These are phyloP conservation scores for Eptatretus burgeri DNA, from an alignment of 2,113 vertebrate species.

Conservation along the genomic window DNA sequence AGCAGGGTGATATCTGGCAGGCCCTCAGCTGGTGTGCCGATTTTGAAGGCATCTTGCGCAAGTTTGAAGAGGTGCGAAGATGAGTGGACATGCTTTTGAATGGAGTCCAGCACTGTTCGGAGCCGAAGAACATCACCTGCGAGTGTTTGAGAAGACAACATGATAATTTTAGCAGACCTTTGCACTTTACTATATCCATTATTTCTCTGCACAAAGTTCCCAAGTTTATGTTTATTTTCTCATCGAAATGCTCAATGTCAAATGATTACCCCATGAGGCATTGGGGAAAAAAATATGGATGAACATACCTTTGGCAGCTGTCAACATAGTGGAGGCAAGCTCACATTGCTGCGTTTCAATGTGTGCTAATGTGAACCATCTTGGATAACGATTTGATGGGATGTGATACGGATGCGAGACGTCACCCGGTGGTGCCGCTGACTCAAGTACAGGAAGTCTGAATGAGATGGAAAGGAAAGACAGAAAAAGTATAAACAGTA, in stretches of 20 bases:
- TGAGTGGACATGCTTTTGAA: slow-evolving; percentile 96
- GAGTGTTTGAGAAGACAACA: neutral
- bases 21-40: slow-evolving; percentile 63
- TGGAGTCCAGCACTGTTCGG: slow-evolving; percentile 69
- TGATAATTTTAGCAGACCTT: too few relatives aligned
- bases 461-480: neutral
- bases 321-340: slow-evolving; percentile 91
- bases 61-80: slow-evolving; percentile 93
- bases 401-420: slow-evolving; percentile 63
- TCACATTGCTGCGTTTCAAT: slow-evolving; percentile 96
- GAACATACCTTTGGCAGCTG: slow-evolving; percentile 44
- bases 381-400: slow-evolving; percentile 71
- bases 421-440: slow-evolving; percentile 38
- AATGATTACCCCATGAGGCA: too few relatives aligned
- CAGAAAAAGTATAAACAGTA: neutral
- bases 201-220: too few relatives aligned
- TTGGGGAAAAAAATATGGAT: too few relatives aligned
- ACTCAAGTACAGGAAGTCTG: slow-evolving; percentile 77
- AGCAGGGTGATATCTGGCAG: slow-evolving; percentile 67
- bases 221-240: too few relatives aligned
- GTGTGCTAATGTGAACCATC: slow-evolving; percentile 93
- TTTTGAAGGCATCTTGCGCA: slow-evolving; percentile 94
- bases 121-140: slow-evolving; percentile 70
- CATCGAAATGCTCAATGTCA: too few relatives aligned
- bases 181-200: too few relatives aligned